Percentiles rank a stretch among this genome's conserved stretches.
Evolutionary conservation across 2,113 vertebrate species (phyloP).

Genomic region (Pyrgilauda ruficollis): DNA sequence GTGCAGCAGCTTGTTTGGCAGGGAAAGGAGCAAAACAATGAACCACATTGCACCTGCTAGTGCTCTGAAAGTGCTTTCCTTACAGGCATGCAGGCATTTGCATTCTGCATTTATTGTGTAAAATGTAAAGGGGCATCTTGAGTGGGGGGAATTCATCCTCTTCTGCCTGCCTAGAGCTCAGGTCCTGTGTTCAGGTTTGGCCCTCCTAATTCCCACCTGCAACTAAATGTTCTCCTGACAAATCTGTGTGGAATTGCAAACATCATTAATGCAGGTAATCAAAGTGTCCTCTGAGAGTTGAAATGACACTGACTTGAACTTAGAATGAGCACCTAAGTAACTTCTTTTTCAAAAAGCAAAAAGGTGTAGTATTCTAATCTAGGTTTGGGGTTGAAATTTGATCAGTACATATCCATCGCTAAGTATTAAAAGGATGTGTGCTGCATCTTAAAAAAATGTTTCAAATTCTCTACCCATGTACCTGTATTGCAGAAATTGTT

Average conservation of each 20-base stretch:
- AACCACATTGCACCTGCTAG: neutral
- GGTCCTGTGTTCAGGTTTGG: neutral
- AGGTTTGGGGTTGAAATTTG: neutral
- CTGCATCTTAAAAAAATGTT: neutral
- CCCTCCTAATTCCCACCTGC: neutral
- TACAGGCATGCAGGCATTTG: neutral
- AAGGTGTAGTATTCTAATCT: neutral
- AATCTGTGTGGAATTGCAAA: neutral
- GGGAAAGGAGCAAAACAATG: neutral
- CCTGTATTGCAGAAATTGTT: neutral
- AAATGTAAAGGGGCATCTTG: neutral
- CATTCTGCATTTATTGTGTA: neutral
- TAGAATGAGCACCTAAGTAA: neutral
- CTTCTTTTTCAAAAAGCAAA: neutral
- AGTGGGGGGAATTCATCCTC: neutral
- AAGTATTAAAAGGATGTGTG: neutral
- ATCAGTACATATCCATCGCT: neutral
- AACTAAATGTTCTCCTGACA: neutral
- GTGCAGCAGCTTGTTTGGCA: neutral
- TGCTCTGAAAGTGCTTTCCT: neutral
- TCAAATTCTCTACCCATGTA: neutral
- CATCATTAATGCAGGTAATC: neutral
- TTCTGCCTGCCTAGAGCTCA: neutral
- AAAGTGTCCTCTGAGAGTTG: neutral
- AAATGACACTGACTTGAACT: conserved; percentile 19